Conservation (phyloP, 2,888 invertebrate species). For the Frankliniella intonsa region DNA sequence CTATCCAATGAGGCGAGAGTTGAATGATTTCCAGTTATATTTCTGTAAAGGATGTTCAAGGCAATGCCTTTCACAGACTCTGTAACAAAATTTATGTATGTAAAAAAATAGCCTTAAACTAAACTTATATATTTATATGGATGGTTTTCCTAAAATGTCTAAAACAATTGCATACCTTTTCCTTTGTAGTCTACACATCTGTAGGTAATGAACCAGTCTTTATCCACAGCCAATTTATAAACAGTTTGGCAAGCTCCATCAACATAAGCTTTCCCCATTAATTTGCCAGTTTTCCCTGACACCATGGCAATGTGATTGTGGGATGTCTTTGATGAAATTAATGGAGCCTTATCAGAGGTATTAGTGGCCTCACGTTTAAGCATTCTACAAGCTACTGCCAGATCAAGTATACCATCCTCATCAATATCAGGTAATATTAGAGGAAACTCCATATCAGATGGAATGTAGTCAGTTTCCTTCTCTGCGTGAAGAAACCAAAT, state of each 20-base stretch:
- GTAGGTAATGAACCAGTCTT: conserved; percentile 41
- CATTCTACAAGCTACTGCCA: conserved; percentile 50
- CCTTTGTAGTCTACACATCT: conserved; percentile 32
- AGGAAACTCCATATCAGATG: conserved; percentile 63
- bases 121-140: conserved; percentile 6
- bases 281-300: conserved; percentile 64
- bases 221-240: conserved; percentile 54
- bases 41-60: conserved; percentile 48
- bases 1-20: neutral
- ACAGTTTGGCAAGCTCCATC: conserved; percentile 57
- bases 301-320: conserved; percentile 62
- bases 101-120: neutral
- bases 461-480: conserved; percentile 51
- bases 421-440: conserved; percentile 67
- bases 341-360: conserved; percentile 45
- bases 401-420: conserved; percentile 64
- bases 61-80: conserved; percentile 52
- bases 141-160: neutral
- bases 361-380: neutral
- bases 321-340: conserved; percentile 50
- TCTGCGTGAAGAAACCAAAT: conserved; percentile 58
- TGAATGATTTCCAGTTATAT: conserved; percentile 42
- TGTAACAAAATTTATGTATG: conserved; percentile 40
- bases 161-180: conserved; percentile 40
- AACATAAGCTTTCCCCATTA: conserved; percentile 59